phyloP scores from a whole-genome alignment of 2,888 invertebrate genomes.

The Ectropis crepuscularia region DNA sequence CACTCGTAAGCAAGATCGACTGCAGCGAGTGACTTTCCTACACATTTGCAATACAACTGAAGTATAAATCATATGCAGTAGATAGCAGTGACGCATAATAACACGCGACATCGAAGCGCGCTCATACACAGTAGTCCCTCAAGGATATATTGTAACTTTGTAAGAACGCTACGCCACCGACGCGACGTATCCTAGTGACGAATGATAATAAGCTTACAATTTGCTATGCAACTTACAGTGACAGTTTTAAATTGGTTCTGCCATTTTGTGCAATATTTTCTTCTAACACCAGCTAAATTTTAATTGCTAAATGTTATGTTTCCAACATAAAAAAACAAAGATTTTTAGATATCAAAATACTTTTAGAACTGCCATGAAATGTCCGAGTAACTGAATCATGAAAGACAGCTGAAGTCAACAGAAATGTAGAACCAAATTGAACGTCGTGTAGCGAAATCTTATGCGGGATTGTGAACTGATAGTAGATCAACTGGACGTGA shows the following conservation, averaged over 20 bases:
- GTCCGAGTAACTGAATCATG: too few relatives aligned
- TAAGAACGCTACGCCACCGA: slow-evolving; percentile 1
- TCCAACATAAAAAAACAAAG: too few relatives aligned
- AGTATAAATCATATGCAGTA: slow-evolving; percentile 12
- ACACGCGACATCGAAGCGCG: slow-evolving; percentile 18
- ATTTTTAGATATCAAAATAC: too few relatives aligned
- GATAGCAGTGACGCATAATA: slow-evolving; percentile 21
- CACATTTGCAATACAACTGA: slow-evolving; percentile 8
- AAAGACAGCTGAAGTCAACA: too few relatives aligned
- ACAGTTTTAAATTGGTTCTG: slow-evolving; percentile 27
- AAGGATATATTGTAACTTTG: slow-evolving; percentile 21
- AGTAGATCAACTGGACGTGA: slow-evolving; percentile 11
- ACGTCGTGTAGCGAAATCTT: neutral
- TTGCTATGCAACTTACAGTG: slow-evolving; percentile 14
- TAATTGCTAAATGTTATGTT: neutral
- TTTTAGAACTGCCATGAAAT: too few relatives aligned
- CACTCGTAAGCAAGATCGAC: slow-evolving; percentile 15
- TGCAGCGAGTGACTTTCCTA: slow-evolving; percentile 6
- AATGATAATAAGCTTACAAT: slow-evolving; percentile 23
- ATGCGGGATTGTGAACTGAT: neutral
- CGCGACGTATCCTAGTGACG: slow-evolving; percentile 7
- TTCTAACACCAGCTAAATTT: neutral
- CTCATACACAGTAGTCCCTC: slow-evolving; percentile 8
- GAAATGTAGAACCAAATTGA: neutral
- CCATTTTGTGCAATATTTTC: slow-evolving; percentile 10